Evolutionary conservation across 2,888 invertebrate genomes (phyloP), one percentile per base, ranked within the genome.

Genomic region (Asteroscopus sphinx): DNA sequence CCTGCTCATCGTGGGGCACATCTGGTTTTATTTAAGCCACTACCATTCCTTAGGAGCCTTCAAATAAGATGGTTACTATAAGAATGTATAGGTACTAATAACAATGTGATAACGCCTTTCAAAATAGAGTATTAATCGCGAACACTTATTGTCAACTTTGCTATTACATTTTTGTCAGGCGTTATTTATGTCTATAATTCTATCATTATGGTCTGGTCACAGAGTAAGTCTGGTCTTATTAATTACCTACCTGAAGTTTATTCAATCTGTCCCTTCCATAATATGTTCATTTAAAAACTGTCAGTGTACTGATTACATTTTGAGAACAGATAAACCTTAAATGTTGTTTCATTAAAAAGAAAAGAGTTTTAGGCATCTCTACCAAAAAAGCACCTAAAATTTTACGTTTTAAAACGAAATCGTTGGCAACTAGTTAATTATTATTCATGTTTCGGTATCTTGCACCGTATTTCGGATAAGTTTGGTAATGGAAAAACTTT

Each of bases 401-500:
- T 61, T 57, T 53, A 73, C 44, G 35, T 59, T 70, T n/a, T 63
- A 61, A 67, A 76, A 69, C 25, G 46, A 52, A 74, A 59, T 47
- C 16, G 45, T 74, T n/a, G n/a, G n/a, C n/a, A n/a, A n/a, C n/a
- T n/a, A 45, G 81, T 85, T 87, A 88, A 90, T 90, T 89, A 88
- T 84, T 89, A 90, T 90, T 90, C 90, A 90, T 89, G 85, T 83
- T 86, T 82, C 77, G 77, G 77, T 83, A 80, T 83, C 86, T 85
- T 80, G 79, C 78, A 75, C 78, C 78, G 77, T 83, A 79, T 86
- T 85, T 85, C 81, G 80, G 83, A 80, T 79, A 83, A 88, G 85
- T 92, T 92, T 82, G 73, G 85, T 89, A 92, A 92, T 93, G 92
- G 90, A 90, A 91, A 93, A 93, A 92, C 83, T 93, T 93, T 90